Base-by-base conservation (phyloP, 2,888 invertebrate species). In the Yponomeuta plumbellus region DNA sequence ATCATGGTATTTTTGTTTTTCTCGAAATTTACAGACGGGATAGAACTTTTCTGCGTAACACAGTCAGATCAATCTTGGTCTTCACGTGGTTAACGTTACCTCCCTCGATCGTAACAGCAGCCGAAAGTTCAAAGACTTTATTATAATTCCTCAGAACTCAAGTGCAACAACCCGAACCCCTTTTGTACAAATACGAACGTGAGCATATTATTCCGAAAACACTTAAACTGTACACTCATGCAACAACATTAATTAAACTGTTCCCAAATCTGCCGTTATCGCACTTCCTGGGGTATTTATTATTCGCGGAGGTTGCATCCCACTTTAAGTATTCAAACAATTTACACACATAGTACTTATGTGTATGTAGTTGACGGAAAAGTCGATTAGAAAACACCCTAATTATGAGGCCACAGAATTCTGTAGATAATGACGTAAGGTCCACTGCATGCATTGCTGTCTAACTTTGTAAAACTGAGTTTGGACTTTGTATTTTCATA, bases 191-290 rank as follows among this genome's bases (percentile, higher is more conserved):
- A 52, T 1, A 52, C 44, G 17, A 52, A 13, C 44, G 44, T 17
- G 17, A 13, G 44, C 17, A 17, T 17, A 52, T 52, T 52, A 52
- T 52, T 52, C 21, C 6, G 22, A 80, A 83, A 81, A 80, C 81
- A 81, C 75, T 81, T 78, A 71, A 80, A 79, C 74, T 75, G 52
- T 21, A 62, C 67, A 86, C 85, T 84, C 85, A 82, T 87, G 84
- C 83, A 84, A 82, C 84, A 83, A 86, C 85, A 84, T 86, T 88
- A 85, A 89, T 91, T 88, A 88, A 84, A 87, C 83, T 84, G 84
- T 83, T 85, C 78, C 86, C 82, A 86, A 88, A 90, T 86, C 85
- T 84, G 83, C 84, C 75, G 81, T 82, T 86, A 88, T 89, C 88
- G 81, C 83, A 81, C 83, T 88, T 88, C 88, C 88, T 83, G 70